Evolutionary conservation across 2,797 vertebrate genomes (phyloP).

Genomic region (Sebastes hubbsi): DNA sequence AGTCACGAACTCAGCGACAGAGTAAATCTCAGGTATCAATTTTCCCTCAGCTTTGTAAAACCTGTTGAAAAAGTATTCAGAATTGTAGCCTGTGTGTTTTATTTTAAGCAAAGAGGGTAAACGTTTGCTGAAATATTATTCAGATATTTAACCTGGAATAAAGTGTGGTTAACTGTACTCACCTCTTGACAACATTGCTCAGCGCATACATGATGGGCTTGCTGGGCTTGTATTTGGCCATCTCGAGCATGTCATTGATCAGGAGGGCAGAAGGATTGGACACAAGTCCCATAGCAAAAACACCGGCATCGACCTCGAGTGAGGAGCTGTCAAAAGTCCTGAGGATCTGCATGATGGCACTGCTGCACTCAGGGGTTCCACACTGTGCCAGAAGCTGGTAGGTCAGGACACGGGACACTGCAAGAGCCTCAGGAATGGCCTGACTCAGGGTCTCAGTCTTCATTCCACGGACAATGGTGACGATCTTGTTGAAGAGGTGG

Average conservation of each 20-base stretch:
- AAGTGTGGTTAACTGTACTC: conserved; percentile 26
- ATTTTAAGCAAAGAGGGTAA: background rate
- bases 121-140: background rate
- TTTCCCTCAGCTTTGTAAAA: conserved; percentile 80
- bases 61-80: conserved; percentile 54
- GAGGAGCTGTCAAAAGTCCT: conserved; percentile 79
- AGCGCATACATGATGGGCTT: conserved; percentile 91
- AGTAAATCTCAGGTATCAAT: conserved; percentile 83
- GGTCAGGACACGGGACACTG: conserved; percentile 82
- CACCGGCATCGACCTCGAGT: conserved; percentile 83
- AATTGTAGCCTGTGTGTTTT: background rate
- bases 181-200: conserved; percentile 91
- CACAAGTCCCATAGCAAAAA: conserved; percentile 89
- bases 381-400: conserved; percentile 92
- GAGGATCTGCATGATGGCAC: conserved; percentile 88
- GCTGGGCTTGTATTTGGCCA: conserved; percentile 87
- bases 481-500: conserved; percentile 87
- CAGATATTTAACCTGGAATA: background rate
- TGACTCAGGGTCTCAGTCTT: conserved; percentile 79
- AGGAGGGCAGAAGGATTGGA: conserved; percentile 86
- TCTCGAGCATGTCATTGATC: conserved; percentile 88
- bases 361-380: conserved; percentile 91
- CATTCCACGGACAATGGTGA: conserved; percentile 87
- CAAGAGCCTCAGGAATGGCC: conserved; percentile 85
- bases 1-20: conserved; percentile 85